A percentile compares a stretch with the other conserved stretches of the same genome.
Conservation (phyloP, 2,888 invertebrate species). For the Nemotelus nigrinus region DNA sequence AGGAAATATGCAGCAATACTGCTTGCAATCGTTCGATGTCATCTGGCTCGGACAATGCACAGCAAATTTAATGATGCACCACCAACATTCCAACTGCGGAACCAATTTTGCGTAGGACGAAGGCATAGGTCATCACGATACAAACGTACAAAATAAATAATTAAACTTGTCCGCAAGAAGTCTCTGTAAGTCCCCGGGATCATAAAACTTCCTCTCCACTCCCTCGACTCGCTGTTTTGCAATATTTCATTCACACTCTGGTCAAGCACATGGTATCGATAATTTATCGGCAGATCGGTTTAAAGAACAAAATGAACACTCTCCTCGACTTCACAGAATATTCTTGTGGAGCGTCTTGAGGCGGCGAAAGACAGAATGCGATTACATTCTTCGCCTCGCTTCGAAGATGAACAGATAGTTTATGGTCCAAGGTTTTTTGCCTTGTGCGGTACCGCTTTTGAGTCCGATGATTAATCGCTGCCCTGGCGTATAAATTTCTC, state of each 20-base stretch:
- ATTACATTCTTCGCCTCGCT: slow-evolving; percentile 19
- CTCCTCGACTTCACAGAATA: slow-evolving; percentile 35
- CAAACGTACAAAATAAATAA: too few species aligned
- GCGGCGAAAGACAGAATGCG: slow-evolving; percentile 41
- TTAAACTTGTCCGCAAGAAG: background rate
- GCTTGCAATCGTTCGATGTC: too few species aligned
- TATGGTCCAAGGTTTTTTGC: slow-evolving; percentile 12
- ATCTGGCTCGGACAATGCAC: too few species aligned
- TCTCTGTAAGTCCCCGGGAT: background rate
- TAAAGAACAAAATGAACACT: slow-evolving; percentile 12
- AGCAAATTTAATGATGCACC: too few species aligned
- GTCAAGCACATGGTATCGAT: slow-evolving; percentile 37
- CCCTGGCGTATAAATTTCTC: slow-evolving; percentile 28
- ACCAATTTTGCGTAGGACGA: too few species aligned
- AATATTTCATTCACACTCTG: slow-evolving; percentile 38
- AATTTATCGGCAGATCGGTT: slow-evolving; percentile 26
- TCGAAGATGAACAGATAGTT: background rate
- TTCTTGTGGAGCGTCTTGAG: slow-evolving; percentile 16
- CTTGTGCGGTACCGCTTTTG: slow-evolving; percentile 44
- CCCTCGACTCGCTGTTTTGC: slow-evolving; percentile 12
- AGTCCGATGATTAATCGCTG: slow-evolving; percentile 34
- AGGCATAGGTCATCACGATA: too few species aligned
- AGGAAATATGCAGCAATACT: too few species aligned
- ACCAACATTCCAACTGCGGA: too few species aligned
- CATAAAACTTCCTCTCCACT: background rate